Evolutionary conservation across 1,140 invertebrate genomes (phyloP).

Genomic region (Pinna nobilis): DNA sequence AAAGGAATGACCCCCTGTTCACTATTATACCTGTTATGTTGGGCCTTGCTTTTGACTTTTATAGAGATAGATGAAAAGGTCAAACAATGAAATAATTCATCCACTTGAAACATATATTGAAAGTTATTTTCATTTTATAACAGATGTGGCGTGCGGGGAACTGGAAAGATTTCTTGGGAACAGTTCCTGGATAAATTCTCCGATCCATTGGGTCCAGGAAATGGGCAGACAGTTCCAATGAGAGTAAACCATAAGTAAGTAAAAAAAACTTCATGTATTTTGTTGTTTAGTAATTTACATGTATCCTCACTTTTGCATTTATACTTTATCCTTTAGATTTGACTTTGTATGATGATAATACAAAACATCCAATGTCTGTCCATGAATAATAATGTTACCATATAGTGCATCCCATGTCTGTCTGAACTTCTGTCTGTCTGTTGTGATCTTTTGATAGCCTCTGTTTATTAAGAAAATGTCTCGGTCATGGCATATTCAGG

Average conservation of each 20-base stretch:
- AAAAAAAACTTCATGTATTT: neutral
- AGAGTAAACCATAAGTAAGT: constrained; percentile 68
- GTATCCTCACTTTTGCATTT: neutral
- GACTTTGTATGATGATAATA: neutral
- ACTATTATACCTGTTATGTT: constrained; percentile 69
- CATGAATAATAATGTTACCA: too few species aligned
- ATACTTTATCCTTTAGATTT: neutral
- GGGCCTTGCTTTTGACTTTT: neutral
- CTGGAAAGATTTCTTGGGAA: constrained; percentile 69
- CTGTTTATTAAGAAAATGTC: too few species aligned
- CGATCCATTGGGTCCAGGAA: constrained; percentile 60
- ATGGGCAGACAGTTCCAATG: constrained; percentile 72
- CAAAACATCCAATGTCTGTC: neutral
- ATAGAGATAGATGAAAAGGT: too few species aligned
- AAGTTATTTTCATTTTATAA: constrained; percentile 2
- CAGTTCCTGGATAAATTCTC: constrained; percentile 71
- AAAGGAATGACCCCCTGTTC: constrained; percentile 70
- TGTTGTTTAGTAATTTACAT: too few species aligned
- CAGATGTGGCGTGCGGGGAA: constrained; percentile 67
- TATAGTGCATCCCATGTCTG: too few species aligned
- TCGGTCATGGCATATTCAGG: too few species aligned
- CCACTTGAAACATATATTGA: neutral
- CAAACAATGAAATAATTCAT: neutral
- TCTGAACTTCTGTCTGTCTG: too few species aligned
- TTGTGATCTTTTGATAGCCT: too few species aligned